Conservation (phyloP, 1,140 invertebrate species). For the Heliconius hewitsoni region DNA sequence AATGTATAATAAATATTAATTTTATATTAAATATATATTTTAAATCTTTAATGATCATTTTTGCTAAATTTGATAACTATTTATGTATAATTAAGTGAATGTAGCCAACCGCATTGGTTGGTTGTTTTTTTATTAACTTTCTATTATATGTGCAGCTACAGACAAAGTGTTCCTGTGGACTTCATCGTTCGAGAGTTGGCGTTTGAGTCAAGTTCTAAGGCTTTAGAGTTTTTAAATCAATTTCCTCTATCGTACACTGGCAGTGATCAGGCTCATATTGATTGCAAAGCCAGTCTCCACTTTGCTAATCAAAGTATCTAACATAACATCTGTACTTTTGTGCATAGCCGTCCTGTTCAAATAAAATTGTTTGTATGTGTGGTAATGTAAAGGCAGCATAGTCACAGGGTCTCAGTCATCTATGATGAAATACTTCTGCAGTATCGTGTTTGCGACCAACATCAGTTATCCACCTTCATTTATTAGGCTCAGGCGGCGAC, state of each 20-base stretch:
- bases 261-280: slow-evolving; percentile 86
- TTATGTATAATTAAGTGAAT: not conserved
- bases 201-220: slow-evolving; percentile 91
- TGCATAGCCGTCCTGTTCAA: slow-evolving; percentile 62
- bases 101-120: slow-evolving; percentile 46
- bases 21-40: no score
- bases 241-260: slow-evolving; percentile 90
- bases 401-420: slow-evolving; percentile 44
- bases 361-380: slow-evolving; percentile 65
- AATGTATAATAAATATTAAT: no score
- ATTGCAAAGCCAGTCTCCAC: slow-evolving; percentile 91
- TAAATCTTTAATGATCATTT: no score
- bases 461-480: slow-evolving; percentile 56
- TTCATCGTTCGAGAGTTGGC: slow-evolving; percentile 93
- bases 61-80: not conserved
- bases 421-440: slow-evolving; percentile 21
- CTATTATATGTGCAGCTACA: slow-evolving; percentile 92
- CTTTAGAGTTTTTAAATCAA: slow-evolving; percentile 92
- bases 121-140: slow-evolving; percentile 68
- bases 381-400: slow-evolving; percentile 65
- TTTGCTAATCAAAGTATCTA: slow-evolving; percentile 73
- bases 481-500: slow-evolving; percentile 61
- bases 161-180: slow-evolving; percentile 92
- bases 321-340: slow-evolving; percentile 38
- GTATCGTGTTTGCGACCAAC: slow-evolving; percentile 36